A percentile compares a stretch with the other conserved stretches of the same genome.
These are phyloP conservation scores for Gymnobelideus leadbeateri DNA, from an alignment of 2,113 vertebrate genomes.

Conservation along the genomic window DNA sequence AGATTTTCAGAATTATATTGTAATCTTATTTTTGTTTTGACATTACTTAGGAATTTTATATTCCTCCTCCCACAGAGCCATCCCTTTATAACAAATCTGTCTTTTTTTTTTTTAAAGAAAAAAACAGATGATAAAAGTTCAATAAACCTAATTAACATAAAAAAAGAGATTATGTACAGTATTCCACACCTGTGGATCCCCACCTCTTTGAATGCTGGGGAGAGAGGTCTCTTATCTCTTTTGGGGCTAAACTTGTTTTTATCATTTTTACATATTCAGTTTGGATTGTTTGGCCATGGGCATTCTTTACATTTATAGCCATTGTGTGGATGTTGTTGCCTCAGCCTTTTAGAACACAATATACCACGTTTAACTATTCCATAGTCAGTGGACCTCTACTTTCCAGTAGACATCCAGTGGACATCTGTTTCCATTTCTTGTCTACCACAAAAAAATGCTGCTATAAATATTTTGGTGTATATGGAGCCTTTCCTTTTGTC, in stretches of 20 bases:
- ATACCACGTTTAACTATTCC: background rate
- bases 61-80: background rate
- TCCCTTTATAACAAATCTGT: background rate
- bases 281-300: background rate
- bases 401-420: no score
- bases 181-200: background rate
- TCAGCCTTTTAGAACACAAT: background rate
- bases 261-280: background rate
- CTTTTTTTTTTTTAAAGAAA: background rate
- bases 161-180: background rate
- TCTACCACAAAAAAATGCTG: no score
- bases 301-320: background rate
- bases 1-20: background rate
- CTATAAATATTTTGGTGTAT: background rate
- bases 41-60: background rate
- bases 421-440: no score
- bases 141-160: background rate
- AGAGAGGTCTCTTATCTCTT: background rate
- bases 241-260: background rate
- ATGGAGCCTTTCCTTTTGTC: background rate
- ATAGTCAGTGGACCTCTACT: no score
- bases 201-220: background rate
- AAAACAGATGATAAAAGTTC: background rate
- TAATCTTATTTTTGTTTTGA: background rate
- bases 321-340: background rate